Evolutionary conservation across 2,797 vertebrate genomes (phyloP), one percentile per base, ranked within the genome.

Genomic region (Acipenser transmontanus): DNA sequence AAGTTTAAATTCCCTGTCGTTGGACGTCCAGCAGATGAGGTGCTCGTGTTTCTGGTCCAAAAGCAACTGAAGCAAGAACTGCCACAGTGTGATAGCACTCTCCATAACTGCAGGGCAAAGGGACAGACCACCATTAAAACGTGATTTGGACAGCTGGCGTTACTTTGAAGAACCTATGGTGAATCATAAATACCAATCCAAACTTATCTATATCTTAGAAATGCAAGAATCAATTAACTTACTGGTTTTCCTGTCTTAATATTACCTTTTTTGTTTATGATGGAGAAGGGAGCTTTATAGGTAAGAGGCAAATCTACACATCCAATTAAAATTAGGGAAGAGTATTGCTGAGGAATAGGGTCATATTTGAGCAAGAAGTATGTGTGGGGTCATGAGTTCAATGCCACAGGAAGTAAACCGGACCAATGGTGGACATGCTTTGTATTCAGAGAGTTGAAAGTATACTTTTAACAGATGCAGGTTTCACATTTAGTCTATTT

Each of bases 1-100:
- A 69, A 98, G 91, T 81, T 98, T 98, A 88, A 98, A 98, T 83
- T 98, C 95, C 11, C 96, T 95, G 69, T 98, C 95, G 0, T 92
- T 94, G 63, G 96, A 98, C 0, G 95, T 98, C 96, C 96, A 98
- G 85, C 96, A 97, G 87, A 98, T 98, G 76, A 98, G 88, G 70
- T 98, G 94, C 71, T 98, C 95, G 61, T 98, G 95, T 67, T 93
- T 98, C 81, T 95, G 93, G 85, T 98, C 95, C 57, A 98, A 87
- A 78, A 98, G 88, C 81, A 98, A 86, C 86, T 98, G 96, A 85
- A 98, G 92, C 81, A 98, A 93, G 89, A 98, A 98, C 92, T 98
- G 96, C 96, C 96, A 98, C 85, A 98, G 88, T 1, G 96, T 98
- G 88, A 98, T 97, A 82, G 95, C 94, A 85, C 94, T 98, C 93